A percentile compares a stretch with the other conserved stretches of the same genome.
These are phyloP conservation scores for Caenorhabditis sulstoni DNA, from an alignment of 2,888 invertebrate species.

Conservation along the genomic window DNA sequence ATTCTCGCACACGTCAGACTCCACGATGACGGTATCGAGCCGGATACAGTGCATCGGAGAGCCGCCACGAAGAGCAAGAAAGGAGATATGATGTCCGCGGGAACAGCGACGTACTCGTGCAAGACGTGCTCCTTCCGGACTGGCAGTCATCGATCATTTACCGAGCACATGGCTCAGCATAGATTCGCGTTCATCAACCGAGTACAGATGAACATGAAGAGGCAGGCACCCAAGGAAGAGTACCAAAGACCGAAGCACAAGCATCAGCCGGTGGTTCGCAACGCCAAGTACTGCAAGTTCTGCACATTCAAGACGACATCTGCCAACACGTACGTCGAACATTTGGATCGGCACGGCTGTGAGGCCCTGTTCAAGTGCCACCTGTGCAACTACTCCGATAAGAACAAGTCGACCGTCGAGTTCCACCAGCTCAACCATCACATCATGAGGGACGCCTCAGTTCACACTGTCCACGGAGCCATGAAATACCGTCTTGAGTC, in stretches of 20 bases:
- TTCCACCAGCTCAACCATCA: conserved; percentile 75
- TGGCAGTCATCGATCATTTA: conserved; percentile 45
- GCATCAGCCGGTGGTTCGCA: conserved; percentile 17
- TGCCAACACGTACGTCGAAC: conserved; percentile 59
- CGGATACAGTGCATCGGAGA: conserved; percentile 6
- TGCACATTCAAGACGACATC: conserved; percentile 71
- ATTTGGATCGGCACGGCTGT: conserved; percentile 69
- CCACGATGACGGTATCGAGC: conserved; percentile 10
- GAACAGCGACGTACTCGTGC: conserved; percentile 65
- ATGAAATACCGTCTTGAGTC: conserved; percentile 16
- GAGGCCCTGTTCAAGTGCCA: conserved; percentile 53
- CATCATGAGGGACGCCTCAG: conserved; percentile 33
- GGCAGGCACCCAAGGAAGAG: conserved; percentile 61
- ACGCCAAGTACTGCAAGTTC: conserved; percentile 47
- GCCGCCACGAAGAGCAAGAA: conserved; percentile 7
- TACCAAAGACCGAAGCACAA: conserved; percentile 48
- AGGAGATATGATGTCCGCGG: conserved; percentile 62
- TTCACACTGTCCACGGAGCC: conserved; percentile 16
- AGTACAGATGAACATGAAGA: conserved; percentile 67
- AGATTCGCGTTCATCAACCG: conserved; percentile 66
- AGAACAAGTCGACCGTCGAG: conserved; percentile 63
- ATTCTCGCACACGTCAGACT: conserved; percentile 23
- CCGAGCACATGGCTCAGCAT: conserved; percentile 67
- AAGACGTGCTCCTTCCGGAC: conserved; percentile 67
- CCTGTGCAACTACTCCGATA: conserved; percentile 70